These are phyloP conservation scores for Beroe ovata DNA, from an alignment of 37 sponge, comb jelly and placozoan genomes.

Conservation along the genomic window DNA sequence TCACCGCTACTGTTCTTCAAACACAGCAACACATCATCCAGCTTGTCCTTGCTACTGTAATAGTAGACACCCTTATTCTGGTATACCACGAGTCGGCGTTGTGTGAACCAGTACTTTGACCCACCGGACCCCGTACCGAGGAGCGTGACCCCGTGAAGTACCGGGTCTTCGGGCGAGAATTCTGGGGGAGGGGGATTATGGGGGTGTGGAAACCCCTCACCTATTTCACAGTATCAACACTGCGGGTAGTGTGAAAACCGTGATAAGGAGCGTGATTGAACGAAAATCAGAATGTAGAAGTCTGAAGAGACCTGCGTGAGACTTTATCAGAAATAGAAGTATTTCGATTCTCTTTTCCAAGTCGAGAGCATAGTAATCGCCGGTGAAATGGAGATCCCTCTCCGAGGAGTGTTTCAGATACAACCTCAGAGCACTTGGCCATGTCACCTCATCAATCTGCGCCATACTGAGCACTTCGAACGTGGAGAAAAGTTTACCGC, in stretches of 20 bases:
- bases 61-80: not conserved
- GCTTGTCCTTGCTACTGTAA: conserved; percentile 54
- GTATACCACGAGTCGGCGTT: not conserved
- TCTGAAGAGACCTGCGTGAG: not conserved
- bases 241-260: too few relatives aligned
- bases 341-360: conserved; percentile 19
- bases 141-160: not conserved
- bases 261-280: too few relatives aligned
- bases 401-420: not conserved
- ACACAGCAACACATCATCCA: not conserved
- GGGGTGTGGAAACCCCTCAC: too few relatives aligned
- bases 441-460: conserved; percentile 29
- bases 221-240: too few relatives aligned
- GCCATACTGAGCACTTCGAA: conserved; percentile 34
- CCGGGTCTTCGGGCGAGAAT: not conserved
- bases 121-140: not conserved
- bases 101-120: conserved; percentile 8
- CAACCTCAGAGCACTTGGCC: conserved; percentile 42
- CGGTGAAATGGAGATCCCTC: not conserved
- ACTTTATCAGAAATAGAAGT: not conserved
- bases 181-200: too few relatives aligned
- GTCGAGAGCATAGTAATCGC: conserved; percentile 21
- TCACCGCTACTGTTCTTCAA: not conserved
- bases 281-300: too few relatives aligned
- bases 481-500: not conserved